These are phyloP conservation scores for Phoenicopterus ruber DNA, from an alignment of 2,113 vertebrate genomes.

Conservation along the genomic window DNA sequence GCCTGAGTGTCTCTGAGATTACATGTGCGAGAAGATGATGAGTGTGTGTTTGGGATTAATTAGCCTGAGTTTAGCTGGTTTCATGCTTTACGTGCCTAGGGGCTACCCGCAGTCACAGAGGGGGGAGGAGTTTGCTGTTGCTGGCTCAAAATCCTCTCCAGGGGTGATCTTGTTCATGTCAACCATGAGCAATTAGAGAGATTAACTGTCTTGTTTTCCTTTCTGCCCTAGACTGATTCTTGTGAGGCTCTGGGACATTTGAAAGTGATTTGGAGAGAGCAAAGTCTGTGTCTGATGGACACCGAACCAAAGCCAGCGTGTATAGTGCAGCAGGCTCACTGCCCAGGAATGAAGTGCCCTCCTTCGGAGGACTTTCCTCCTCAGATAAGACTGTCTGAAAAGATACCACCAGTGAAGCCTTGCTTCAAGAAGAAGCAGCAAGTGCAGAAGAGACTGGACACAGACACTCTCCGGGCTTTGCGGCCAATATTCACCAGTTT, in stretches of 20 bases:
- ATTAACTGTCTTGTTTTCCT: conserved; percentile 60
- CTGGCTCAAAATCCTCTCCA: conserved; percentile 37
- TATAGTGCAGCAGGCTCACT: conserved; percentile 69
- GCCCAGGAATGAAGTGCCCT: conserved; percentile 65
- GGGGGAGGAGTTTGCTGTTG: conserved; percentile 37
- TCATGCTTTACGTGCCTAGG: conserved; percentile 54
- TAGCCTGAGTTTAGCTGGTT: conserved; percentile 20
- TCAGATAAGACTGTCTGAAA: conserved; percentile 81
- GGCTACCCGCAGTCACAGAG: conserved; percentile 47
- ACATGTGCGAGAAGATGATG: background rate
- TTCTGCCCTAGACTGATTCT: conserved; percentile 62
- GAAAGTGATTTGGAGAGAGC: conserved; percentile 71
- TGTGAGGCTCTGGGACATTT: conserved; percentile 41
- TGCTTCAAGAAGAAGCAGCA: conserved; percentile 96
- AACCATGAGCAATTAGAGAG: conserved; percentile 48
- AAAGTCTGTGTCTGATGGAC: conserved; percentile 77
- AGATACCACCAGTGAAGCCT: conserved; percentile 91
- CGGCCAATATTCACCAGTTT: conserved; percentile 88
- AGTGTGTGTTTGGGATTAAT: conserved; percentile 50
- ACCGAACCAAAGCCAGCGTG: conserved; percentile 66
- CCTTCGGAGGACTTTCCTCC: conserved; percentile 77
- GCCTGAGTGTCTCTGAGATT: conserved; percentile 16
- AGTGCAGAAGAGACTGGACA: conserved; percentile 83
- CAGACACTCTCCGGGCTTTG: conserved; percentile 86
- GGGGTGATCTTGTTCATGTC: conserved; percentile 56